phyloP scores from a whole-genome alignment of 1,140 invertebrate genomes.

The Pogonus chalceus region DNA sequence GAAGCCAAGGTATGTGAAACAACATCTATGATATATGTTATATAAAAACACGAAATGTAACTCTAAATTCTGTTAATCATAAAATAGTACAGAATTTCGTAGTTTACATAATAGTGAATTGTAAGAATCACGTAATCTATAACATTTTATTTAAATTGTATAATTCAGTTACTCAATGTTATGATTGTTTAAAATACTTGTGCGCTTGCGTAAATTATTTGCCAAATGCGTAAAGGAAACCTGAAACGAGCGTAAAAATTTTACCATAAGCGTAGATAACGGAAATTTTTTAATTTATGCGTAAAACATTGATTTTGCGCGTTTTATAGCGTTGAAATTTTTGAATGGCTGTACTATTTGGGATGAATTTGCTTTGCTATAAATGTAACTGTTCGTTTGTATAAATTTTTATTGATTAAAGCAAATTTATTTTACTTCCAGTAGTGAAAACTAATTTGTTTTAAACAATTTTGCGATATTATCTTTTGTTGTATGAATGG shows the following conservation, averaged over 20 bases:
- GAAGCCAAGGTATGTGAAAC: slow-evolving; percentile 89
- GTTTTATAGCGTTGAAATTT: not conserved
- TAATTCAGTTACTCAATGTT: not conserved
- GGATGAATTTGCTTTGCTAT: not conserved
- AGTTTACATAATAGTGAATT: not conserved
- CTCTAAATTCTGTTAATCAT: not conserved
- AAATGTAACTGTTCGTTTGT: not conserved
- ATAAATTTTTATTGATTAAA: too few species aligned
- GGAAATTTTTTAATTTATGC: too few species aligned
- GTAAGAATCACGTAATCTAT: not conserved
- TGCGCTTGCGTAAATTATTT: not conserved
- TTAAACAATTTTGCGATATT: too few species aligned
- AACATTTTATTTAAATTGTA: not conserved
- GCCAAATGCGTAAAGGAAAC: not conserved
- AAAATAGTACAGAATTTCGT: not conserved
- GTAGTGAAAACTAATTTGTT: too few species aligned
- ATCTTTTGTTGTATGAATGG: too few species aligned
- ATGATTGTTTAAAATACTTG: not conserved
- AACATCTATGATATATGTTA: not conserved
- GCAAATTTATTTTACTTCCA: too few species aligned
- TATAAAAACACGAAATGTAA: too few species aligned
- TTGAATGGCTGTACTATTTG: not conserved
- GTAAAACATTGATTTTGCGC: not conserved
- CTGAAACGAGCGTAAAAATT: not conserved
- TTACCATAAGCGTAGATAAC: too few species aligned